Evolutionary conservation across 2,113 vertebrate genomes (phyloP).

Genomic region (Madoqua kirkii): DNA sequence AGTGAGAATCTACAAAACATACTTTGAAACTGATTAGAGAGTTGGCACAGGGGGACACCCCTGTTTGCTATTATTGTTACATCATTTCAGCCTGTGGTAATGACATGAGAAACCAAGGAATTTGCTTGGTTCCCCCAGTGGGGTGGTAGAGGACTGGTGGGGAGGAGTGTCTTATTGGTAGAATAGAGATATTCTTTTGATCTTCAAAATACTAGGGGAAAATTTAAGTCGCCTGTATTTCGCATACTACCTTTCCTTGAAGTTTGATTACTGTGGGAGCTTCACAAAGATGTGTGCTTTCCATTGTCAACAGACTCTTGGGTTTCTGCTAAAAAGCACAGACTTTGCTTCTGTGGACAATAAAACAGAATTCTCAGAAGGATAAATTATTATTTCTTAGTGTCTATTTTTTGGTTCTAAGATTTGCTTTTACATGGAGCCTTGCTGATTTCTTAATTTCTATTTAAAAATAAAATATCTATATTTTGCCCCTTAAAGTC

Average conservation of each 20-base stretch:
- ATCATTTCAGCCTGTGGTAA: constrained; percentile 51
- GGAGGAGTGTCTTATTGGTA: neutral
- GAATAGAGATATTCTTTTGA: constrained; percentile 49
- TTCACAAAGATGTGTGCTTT: neutral
- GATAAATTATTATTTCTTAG: neutral
- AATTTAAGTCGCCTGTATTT: neutral
- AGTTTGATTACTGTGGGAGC: neutral
- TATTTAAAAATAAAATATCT: neutral
- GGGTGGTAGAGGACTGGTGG: neutral
- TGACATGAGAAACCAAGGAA: neutral
- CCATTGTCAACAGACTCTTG: neutral
- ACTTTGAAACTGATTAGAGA: constrained; percentile 66
- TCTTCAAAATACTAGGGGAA: constrained; percentile 12
- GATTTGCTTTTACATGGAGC: neutral
- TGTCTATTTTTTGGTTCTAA: neutral
- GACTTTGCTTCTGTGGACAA: neutral
- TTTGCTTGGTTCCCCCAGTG: constrained; percentile 20
- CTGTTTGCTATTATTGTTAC: constrained; percentile 53
- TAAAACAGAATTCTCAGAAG: neutral
- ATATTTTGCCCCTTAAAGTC: neutral
- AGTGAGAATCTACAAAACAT: constrained; percentile 71
- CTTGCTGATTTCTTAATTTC: neutral
- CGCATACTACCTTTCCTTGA: neutral
- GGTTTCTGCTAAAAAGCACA: neutral
- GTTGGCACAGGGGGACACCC: constrained; percentile 24